Evolutionary conservation across 2,888 invertebrate species (phyloP).

Genomic region (Chirona hameri): DNA sequence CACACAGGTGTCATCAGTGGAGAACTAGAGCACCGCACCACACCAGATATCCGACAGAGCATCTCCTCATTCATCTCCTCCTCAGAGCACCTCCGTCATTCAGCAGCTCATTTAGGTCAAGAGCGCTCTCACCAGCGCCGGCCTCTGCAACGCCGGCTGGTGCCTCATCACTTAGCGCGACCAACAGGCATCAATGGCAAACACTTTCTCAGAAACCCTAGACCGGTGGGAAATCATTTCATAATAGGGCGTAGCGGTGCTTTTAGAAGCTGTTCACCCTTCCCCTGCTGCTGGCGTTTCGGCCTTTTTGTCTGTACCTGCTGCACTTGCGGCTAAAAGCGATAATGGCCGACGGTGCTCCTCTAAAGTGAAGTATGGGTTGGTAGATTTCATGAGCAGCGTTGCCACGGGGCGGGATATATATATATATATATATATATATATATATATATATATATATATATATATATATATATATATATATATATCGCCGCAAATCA

Average conservation of each 20-base stretch:
- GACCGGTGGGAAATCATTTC: not conserved
- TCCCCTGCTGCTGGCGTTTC: not conserved
- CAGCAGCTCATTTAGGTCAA: not conserved
- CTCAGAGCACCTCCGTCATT: not conserved
- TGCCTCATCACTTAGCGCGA: not conserved
- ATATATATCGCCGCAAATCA: too few relatives aligned
- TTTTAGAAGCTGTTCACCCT: not conserved
- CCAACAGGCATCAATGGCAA: not conserved
- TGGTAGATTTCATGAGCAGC: not conserved
- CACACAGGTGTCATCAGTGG: too few relatives aligned
- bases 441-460: too few relatives aligned
- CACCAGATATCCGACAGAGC: not conserved
- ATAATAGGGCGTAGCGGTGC: not conserved
- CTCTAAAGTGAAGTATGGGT: not conserved
- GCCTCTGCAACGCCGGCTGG: not conserved
- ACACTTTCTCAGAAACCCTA: not conserved
- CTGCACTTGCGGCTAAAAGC: too few relatives aligned
- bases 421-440: too few relatives aligned
- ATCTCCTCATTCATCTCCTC: too few relatives aligned
- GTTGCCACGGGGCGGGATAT: not conserved
- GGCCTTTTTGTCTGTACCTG: not conserved
- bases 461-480: too few relatives aligned
- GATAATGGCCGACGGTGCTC: too few relatives aligned
- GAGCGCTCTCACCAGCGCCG: not conserved
- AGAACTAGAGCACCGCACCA: too few relatives aligned